These are phyloP conservation scores for Euura saliciscinereae DNA, from an alignment of 1,140 invertebrate species.

Conservation along the genomic window DNA sequence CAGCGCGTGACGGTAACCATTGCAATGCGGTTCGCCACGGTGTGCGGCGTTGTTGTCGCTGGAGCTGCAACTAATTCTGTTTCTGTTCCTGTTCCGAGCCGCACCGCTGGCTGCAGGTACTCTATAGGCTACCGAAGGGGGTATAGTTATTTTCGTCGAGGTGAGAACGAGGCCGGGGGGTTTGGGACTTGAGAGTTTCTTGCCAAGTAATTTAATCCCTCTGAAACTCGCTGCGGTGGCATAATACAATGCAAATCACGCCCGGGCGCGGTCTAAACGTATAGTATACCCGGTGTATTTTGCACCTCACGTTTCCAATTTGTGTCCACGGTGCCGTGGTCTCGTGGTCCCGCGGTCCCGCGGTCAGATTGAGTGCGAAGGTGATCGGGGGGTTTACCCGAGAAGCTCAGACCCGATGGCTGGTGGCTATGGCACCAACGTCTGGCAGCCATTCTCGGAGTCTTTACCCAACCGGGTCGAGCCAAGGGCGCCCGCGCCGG, in stretches of 20 bases:
- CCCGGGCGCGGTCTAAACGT: background rate
- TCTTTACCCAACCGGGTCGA: background rate
- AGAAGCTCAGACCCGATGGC: background rate
- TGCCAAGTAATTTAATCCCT: slow-evolving; percentile 1
- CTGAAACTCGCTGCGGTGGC: background rate
- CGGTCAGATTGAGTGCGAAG: slow-evolving; percentile 19
- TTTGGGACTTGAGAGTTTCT: background rate
- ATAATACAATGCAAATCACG: slow-evolving; percentile 7
- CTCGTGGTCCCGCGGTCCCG: slow-evolving; percentile 12
- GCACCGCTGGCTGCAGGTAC: too few relatives aligned
- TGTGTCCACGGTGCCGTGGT: slow-evolving; percentile 27
- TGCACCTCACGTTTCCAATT: slow-evolving; percentile 40
- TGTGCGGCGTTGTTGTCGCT: background rate
- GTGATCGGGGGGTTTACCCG: slow-evolving; percentile 22
- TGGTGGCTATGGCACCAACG: background rate
- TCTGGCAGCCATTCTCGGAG: background rate
- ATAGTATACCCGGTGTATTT: slow-evolving; percentile 22
- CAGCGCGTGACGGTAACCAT: background rate
- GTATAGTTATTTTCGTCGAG: too few relatives aligned
- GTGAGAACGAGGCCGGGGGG: too few relatives aligned
- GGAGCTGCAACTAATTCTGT: background rate
- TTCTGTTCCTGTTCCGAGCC: too few relatives aligned
- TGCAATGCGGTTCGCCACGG: background rate
- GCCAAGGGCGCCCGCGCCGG: background rate
- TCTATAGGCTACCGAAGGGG: too few relatives aligned